Evolutionary conservation across 2,113 vertebrate genomes (phyloP), one percentile per base, ranked within the genome.

Genomic region (Microtus oregoni): DNA sequence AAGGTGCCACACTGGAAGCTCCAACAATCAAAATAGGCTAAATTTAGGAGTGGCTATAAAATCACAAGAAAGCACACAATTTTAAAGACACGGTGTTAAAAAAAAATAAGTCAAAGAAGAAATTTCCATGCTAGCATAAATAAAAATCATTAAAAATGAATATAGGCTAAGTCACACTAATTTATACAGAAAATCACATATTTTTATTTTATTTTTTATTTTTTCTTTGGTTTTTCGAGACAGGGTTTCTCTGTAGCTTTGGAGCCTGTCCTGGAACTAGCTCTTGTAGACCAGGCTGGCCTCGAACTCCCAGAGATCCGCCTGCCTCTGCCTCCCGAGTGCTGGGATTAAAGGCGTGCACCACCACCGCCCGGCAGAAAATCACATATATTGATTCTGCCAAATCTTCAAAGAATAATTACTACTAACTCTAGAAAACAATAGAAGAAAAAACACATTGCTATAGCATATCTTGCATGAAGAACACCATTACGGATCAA

Each of bases 351-450:
- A 50, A 50, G 50, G 11, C 11, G 2, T 50, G 50, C 50, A 0
- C 11, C 50, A 50, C 50, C 50, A 50, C 50, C 2, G 50, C 50
- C 50, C 50, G 2, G 50, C 50, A 50, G 50, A 50, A 50, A 0
- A 0, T 72, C 79, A 61, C 32, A 41, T 65, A 78, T 67, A 28
- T 78, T 7, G 77, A 90, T 92, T 72, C 32, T 90, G 13, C 58
- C 41, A 89, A 83, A 86, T 68, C 63, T 86, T 50, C 41, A 86
- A 68, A 86, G 30, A 86, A 68, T 47, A 86, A 90, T 88, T 91
- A 47, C 76, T 55, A 85, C 1, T 7, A 85, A 86, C 75, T 87
- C 52, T 68, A 79, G 70, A 88, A 95, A 87, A 83, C 35, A 82
- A 73, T 14, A 22, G 15, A 44, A 15, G 35, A 78, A 17, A 35